phyloP scores from a whole-genome alignment of 2,113 vertebrate species.

The Carassius carassius region DNA sequence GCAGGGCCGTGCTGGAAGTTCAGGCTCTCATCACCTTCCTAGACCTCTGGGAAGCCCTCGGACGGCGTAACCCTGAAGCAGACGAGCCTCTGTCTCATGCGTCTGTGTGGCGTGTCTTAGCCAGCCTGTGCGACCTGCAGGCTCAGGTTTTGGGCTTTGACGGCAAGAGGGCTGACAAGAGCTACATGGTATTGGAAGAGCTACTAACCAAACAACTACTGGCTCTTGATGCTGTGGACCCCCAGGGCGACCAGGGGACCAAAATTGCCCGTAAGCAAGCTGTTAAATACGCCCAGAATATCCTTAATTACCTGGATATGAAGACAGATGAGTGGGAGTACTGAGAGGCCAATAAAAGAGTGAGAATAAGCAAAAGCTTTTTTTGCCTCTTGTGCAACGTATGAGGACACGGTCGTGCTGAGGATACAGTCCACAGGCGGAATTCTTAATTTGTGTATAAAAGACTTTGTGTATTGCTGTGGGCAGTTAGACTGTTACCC shows the following conservation, averaged over 20 bases:
- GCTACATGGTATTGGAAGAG: slow-evolving; percentile 93
- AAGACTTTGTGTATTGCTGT: slow-evolving; percentile 54
- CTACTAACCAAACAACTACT: slow-evolving; percentile 95
- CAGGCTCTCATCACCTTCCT: slow-evolving; percentile 89
- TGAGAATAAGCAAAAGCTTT: slow-evolving; percentile 28
- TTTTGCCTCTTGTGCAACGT: slow-evolving; percentile 40
- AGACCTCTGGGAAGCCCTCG: slow-evolving; percentile 89
- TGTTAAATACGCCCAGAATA: slow-evolving; percentile 94
- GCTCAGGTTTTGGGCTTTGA: slow-evolving; percentile 89
- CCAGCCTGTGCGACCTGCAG: slow-evolving; percentile 88
- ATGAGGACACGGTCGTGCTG: neutral
- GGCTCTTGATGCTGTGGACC: slow-evolving; percentile 92
- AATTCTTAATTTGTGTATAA: slow-evolving; percentile 55
- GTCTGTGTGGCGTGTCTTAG: slow-evolving; percentile 87
- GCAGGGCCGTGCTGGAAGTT: slow-evolving; percentile 90
- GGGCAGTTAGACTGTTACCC: slow-evolving; percentile 60
- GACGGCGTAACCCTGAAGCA: slow-evolving; percentile 72
- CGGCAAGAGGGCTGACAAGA: slow-evolving; percentile 91
- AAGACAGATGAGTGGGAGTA: slow-evolving; percentile 99
- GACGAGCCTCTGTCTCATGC: slow-evolving; percentile 79
- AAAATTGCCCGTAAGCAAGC: slow-evolving; percentile 93
- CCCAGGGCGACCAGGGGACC: slow-evolving; percentile 84
- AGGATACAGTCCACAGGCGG: slow-evolving; percentile 1
- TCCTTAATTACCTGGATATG: slow-evolving; percentile 94
- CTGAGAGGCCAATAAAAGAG: slow-evolving; percentile 59